A percentile compares a stretch with the other conserved stretches of the same genome.
phyloP scores from a whole-genome alignment of 2,113 vertebrate species.

The Hippoglossus stenolepis region DNA sequence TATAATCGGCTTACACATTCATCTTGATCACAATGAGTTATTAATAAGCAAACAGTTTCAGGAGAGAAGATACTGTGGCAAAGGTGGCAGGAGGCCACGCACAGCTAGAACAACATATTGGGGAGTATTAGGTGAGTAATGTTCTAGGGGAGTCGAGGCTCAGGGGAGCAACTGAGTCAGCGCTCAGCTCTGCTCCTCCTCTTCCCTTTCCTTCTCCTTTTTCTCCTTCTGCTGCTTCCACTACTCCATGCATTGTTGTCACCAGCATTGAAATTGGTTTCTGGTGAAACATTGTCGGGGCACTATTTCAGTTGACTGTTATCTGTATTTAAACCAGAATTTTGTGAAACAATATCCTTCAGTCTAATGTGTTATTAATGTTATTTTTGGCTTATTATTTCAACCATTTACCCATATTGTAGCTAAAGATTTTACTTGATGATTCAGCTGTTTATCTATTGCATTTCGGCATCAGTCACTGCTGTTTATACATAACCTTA shows the following conservation, averaged over 20 bases:
- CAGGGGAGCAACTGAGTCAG: conserved; percentile 59
- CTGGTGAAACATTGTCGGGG: conserved; percentile 21
- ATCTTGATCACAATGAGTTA: background rate
- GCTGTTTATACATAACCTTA: background rate
- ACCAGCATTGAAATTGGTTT: conserved; percentile 14
- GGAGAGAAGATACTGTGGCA: conserved; percentile 12
- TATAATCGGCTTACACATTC: conserved; percentile 6
- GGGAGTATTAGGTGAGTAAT: conserved; percentile 50
- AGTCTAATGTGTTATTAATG: background rate
- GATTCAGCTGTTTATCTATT: background rate
- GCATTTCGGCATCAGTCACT: background rate
- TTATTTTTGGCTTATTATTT: background rate
- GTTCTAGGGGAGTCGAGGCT: conserved; percentile 39
- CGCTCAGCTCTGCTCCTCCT: conserved; percentile 16
- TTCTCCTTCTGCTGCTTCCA: background rate
- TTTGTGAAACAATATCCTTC: background rate
- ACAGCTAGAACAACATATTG: conserved; percentile 41
- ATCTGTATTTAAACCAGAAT: background rate
- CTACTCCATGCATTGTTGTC: conserved; percentile 21
- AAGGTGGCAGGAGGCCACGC: conserved; percentile 7
- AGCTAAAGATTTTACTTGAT: no score
- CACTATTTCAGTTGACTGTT: conserved; percentile 20
- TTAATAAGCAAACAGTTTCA: conserved; percentile 14
- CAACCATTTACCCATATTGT: background rate
- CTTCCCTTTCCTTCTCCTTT: conserved; percentile 6